Conservation (phyloP, 1,140 invertebrate genomes). For the Solenopsis invicta region DNA sequence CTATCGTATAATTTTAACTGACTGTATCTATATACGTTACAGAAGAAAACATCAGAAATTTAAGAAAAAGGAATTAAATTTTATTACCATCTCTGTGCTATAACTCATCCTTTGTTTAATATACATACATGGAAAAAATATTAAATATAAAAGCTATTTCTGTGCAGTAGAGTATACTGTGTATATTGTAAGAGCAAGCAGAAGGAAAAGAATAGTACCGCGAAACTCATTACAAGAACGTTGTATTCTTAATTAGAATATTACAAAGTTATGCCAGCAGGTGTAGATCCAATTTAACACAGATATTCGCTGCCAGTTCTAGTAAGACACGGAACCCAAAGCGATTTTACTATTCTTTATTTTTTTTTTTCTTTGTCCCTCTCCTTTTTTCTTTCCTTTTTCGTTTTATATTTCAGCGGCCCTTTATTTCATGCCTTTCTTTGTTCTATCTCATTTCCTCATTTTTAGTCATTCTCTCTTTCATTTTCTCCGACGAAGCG, state of each 20-base stretch:
- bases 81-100: background rate
- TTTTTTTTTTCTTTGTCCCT: background rate
- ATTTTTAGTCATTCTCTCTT: slow-evolving; percentile 29
- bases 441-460: slow-evolving; percentile 13
- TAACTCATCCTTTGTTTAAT: background rate
- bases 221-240: slow-evolving; percentile 37
- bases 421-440: slow-evolving; percentile 15
- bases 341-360: slow-evolving; percentile 24
- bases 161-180: background rate
- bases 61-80: background rate
- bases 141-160: background rate
- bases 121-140: slow-evolving; percentile 1
- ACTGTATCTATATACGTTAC: background rate
- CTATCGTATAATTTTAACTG: slow-evolving; percentile 22
- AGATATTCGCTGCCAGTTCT: slow-evolving; percentile 48
- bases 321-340: background rate
- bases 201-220: background rate
- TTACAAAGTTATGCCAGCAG: slow-evolving; percentile 61
- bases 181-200: background rate
- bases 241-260: slow-evolving; percentile 65
- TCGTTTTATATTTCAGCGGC: background rate
- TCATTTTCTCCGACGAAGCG: background rate
- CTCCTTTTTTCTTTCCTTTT: background rate
- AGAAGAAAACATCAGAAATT: background rate
- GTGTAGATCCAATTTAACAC: slow-evolving; percentile 62